Base-by-base conservation (phyloP, 2,113 vertebrate species). In the Epinephelus lanceolatus region DNA sequence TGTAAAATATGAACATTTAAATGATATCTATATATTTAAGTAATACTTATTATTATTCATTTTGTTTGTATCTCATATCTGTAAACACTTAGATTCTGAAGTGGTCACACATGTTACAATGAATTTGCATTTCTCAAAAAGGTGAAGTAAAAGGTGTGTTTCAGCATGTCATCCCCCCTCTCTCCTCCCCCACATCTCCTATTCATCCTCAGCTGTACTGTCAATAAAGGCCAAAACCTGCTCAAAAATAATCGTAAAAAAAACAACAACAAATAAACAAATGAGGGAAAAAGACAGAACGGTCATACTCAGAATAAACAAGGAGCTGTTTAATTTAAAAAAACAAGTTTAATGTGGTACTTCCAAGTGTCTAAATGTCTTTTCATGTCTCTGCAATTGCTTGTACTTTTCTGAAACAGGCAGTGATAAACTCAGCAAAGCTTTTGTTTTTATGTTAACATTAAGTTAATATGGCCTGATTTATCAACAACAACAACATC, bases 401-500 rank as follows among this genome's bases (percentile, higher is more conserved):
- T 33, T 42, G 10, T 18, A 40, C 15, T 73, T 12, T n/a, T 8
- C 40, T 3, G 13, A 23, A 79, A 53, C 13, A 49, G 27, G 6
- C 30, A 25, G 37, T 13, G 9, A 79, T 68, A 59, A 75, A 71
- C 9, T 61, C 37, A 4, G 13, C 27, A 62, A 9, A 30, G 56
- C 8, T 21, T 73, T 37, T 47, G 19, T 62, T 63, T 76, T 6
- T 47, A 49, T 82, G 23, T 55, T 42, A 21, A 49, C 45, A 53
- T 76, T 0, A 33, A 74, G 72, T 75, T 49, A 76, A 18, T 78
- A 65, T 71, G 17, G 30, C 47, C 71, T 59, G 56, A 69, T 63
- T 61, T 23, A 56, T 72, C 42, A 42, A 42, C 59, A 63, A 72
- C 33, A 33, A 6, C 33, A 37, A 37, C 33, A 37, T 37, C 33